Conservation (phyloP, 2,113 vertebrate genomes). For the Haliaeetus leucogaster region DNA sequence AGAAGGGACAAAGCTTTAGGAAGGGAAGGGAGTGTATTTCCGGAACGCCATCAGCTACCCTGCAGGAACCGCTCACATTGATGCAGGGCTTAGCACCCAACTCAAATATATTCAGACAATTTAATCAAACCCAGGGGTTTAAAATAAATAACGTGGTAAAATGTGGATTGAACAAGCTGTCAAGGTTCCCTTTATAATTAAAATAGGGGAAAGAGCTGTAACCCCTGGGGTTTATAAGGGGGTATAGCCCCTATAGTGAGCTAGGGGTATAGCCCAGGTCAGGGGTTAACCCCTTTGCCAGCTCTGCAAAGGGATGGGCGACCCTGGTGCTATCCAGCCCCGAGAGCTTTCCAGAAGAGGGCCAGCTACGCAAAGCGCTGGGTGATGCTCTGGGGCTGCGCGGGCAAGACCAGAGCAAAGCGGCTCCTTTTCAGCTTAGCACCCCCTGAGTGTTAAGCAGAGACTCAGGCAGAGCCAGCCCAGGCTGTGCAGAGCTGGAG, state of each 20-base stretch:
- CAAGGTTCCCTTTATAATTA: neutral
- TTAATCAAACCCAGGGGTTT: neutral
- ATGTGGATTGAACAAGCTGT: neutral
- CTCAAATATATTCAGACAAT: neutral
- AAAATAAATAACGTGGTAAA: neutral
- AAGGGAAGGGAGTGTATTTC: neutral
- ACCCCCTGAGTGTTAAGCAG: neutral
- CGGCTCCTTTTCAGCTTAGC: neutral
- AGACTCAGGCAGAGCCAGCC: neutral
- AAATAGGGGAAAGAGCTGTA: neutral
- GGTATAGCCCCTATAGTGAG: neutral
- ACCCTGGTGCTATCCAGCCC: neutral
- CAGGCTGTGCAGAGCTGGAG: neutral
- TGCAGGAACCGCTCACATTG: rapidly evolving
- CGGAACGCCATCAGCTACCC: neutral
- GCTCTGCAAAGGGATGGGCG: neutral
- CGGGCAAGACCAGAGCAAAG: neutral
- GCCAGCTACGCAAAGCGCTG: neutral
- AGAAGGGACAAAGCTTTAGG: neutral
- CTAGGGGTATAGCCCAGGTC: neutral
- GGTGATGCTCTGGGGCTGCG: neutral
- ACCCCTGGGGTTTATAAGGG: neutral
- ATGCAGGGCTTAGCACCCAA: neutral
- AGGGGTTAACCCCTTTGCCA: neutral
- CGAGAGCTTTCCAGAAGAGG: neutral